phyloP scores from a whole-genome alignment of 2,888 invertebrate species.

The Elmis aenea region DNA sequence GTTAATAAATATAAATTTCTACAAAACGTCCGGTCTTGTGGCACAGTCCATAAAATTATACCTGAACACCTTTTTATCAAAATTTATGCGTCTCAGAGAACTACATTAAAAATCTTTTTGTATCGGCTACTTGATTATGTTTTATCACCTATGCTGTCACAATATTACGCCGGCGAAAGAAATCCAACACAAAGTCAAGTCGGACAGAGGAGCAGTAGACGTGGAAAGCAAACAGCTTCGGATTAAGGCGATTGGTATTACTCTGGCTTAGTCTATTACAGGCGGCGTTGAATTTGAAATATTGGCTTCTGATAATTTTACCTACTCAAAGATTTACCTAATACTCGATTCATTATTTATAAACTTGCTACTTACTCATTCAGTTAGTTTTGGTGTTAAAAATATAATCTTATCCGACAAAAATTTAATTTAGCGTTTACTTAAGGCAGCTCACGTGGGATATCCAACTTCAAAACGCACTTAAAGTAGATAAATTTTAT shows the following conservation, averaged over 20 bases:
- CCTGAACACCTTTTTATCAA: constrained; percentile 30
- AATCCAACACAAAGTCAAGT: constrained; percentile 26
- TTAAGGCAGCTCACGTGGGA: no score
- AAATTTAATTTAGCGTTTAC: no score
- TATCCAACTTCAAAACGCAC: no score
- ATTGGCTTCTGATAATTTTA: constrained; percentile 33
- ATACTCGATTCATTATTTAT: constrained; percentile 11
- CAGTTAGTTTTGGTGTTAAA: no score
- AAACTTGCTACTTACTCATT: constrained; percentile 14
- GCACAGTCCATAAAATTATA: constrained; percentile 10
- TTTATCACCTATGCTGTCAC: constrained; percentile 39
- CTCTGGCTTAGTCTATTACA: constrained; percentile 17
- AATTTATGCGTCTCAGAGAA: constrained; percentile 34
- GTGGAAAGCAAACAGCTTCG: constrained; percentile 9
- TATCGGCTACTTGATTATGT: constrained; percentile 39
- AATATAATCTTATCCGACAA: no score
- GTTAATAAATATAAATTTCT: background rate
- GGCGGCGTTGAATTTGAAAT: constrained; percentile 27
- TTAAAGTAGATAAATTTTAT: no score
- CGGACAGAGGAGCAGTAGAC: constrained; percentile 16
- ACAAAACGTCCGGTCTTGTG: background rate
- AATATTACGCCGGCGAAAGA: constrained; percentile 37
- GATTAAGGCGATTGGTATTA: constrained; percentile 13
- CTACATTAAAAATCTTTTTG: constrained; percentile 35
- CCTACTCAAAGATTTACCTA: constrained; percentile 24